A percentile compares a stretch with the other conserved stretches of the same genome.
These are phyloP conservation scores for Idaea dimidiata DNA, from an alignment of 2,888 invertebrate genomes.

Conservation along the genomic window DNA sequence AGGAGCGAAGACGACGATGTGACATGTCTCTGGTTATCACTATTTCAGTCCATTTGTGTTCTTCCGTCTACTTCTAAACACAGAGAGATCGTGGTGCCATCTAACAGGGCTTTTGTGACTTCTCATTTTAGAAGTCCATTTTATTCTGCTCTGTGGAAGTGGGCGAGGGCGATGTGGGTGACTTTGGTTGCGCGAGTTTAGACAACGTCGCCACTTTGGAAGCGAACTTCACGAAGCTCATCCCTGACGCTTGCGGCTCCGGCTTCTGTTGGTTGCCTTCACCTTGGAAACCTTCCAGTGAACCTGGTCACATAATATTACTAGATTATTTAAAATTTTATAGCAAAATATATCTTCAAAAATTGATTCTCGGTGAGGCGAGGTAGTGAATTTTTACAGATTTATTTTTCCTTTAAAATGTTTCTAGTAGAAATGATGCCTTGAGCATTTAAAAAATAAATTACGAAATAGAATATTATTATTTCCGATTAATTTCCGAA, in stretches of 20 bases:
- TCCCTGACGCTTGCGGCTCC: slow-evolving; percentile 61
- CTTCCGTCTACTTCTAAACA: too few species aligned
- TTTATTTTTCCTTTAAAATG: too few species aligned
- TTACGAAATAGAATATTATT: too few species aligned
- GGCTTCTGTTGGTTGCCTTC: slow-evolving; percentile 56
- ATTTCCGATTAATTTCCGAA: too few species aligned
- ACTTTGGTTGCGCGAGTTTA: slow-evolving; percentile 61
- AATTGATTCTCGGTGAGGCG: too few species aligned
- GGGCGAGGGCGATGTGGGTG: slow-evolving; percentile 61
- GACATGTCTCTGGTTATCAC: too few species aligned
- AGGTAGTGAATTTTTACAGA: too few species aligned
- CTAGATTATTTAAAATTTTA: background rate
- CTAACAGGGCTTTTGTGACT: background rate
- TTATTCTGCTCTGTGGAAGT: slow-evolving; percentile 41
- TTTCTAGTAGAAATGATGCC: too few species aligned
- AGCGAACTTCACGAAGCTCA: slow-evolving; percentile 69
- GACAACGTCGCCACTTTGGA: slow-evolving; percentile 67
- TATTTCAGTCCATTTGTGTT: too few species aligned
- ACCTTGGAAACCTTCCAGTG: slow-evolving; percentile 62
- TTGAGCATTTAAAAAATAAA: too few species aligned
- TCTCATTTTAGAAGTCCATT: slow-evolving; percentile 61
- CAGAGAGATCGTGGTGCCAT: background rate
- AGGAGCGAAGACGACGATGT: too few species aligned
- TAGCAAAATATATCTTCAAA: too few species aligned
- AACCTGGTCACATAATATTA: slow-evolving; percentile 47